Conservation (phyloP, 2,888 invertebrate genomes). For the Dasypogon diadema region DNA sequence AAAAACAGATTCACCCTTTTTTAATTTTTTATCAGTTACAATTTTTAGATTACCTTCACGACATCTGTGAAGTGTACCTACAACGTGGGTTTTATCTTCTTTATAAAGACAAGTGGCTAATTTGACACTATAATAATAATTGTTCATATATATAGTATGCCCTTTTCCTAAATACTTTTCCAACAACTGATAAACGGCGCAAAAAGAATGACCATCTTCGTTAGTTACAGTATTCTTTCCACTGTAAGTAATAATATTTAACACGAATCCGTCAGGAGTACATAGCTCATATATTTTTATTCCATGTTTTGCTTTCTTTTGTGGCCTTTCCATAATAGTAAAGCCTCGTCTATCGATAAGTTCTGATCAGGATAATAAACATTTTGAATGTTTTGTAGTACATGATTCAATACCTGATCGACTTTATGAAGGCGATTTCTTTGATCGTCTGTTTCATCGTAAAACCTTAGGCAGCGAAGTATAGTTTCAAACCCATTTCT, state of each 20-base stretch:
- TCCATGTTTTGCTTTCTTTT: neutral
- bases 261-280: neutral
- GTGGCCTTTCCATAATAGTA: conserved; percentile 17
- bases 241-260: neutral
- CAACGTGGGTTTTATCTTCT: neutral
- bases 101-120: neutral
- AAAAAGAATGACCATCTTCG: neutral
- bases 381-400: neutral
- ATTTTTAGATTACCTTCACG: neutral
- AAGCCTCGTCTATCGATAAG: conserved; percentile 15
- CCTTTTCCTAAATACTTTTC: neutral
- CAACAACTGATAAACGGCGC: neutral
- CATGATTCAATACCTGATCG: neutral
- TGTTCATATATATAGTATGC: neutral
- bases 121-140: neutral
- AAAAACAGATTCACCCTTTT: too few relatives aligned
- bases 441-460: neutral
- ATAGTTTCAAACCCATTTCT: neutral
- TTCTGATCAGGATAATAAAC: conserved; percentile 13
- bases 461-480: conserved; percentile 11
- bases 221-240: neutral
- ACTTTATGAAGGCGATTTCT: neutral
- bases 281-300: conserved; percentile 1
- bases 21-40: neutral
- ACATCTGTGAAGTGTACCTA: neutral